phyloP scores from a whole-genome alignment of 2,888 invertebrate genomes.

The Macrosiphum euphorbiae region DNA sequence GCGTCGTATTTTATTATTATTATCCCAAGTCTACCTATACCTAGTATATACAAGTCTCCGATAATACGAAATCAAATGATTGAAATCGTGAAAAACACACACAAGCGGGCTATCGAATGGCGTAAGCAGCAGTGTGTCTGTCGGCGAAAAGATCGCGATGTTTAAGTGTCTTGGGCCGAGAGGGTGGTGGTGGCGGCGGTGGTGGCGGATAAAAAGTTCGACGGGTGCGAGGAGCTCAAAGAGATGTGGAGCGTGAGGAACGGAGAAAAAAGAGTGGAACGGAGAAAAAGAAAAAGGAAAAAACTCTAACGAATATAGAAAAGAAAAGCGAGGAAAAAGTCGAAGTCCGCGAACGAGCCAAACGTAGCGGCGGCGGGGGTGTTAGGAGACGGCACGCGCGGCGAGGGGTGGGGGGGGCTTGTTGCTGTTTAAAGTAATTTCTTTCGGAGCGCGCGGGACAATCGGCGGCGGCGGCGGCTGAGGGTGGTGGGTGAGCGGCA shows the following conservation, averaged over 20 bases:
- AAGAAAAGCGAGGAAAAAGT: constrained; percentile 59
- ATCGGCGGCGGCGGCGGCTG: constrained; percentile 5
- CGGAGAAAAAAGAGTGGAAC: constrained; percentile 36
- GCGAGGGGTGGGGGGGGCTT: background rate
- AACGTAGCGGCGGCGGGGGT: background rate
- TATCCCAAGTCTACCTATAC: too few species aligned
- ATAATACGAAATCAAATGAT: background rate
- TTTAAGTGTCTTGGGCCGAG: constrained; percentile 24
- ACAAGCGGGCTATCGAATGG: too few species aligned
- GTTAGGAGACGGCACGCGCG: background rate
- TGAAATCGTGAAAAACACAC: background rate
- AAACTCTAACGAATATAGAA: constrained; percentile 11
- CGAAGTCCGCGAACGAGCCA: constrained; percentile 56
- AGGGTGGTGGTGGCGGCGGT: background rate
- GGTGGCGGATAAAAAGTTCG: background rate
- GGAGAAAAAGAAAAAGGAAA: background rate
- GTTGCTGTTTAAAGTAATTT: constrained; percentile 64
- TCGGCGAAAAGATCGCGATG: constrained; percentile 38
- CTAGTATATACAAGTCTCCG: too few species aligned
- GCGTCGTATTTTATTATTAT: background rate
- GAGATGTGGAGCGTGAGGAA: background rate
- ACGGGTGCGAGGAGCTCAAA: background rate
- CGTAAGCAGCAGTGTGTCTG: background rate
- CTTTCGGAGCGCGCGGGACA: constrained; percentile 37
- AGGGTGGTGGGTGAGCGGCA: background rate